Conservation (phyloP, 2,797 vertebrate genomes). For the Mus minutoides region DNA sequence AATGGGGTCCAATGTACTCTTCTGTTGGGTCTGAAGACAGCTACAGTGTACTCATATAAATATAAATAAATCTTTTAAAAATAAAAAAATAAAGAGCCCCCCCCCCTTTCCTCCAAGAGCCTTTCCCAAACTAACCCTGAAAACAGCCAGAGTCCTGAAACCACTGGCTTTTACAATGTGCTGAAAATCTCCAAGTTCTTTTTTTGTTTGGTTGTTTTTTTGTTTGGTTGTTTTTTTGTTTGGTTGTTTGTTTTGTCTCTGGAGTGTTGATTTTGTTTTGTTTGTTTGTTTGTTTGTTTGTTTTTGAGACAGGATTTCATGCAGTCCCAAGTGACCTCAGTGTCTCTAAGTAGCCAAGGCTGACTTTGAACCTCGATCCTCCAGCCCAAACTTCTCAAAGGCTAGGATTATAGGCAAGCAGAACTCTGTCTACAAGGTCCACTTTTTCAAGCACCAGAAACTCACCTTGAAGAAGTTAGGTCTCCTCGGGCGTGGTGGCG, state of each 20-base stretch:
- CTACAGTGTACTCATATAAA: too few relatives aligned
- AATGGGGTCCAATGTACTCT: too few relatives aligned
- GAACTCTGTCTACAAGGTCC: too few relatives aligned
- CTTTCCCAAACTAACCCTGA: neutral
- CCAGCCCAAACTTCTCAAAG: neutral
- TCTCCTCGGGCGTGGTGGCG: too few relatives aligned
- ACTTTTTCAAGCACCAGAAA: neutral
- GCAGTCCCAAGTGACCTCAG: neutral
- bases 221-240: neutral
- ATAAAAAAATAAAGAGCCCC: too few relatives aligned
- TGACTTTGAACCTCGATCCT: neutral
- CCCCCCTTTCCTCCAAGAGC: neutral
- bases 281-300: neutral
- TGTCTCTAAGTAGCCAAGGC: neutral
- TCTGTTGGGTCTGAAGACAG: too few relatives aligned
- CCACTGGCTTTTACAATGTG: neutral
- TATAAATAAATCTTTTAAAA: too few relatives aligned
- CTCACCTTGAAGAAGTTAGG: neutral
- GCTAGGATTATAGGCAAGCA: neutral
- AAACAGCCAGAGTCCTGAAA: neutral
- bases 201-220: neutral
- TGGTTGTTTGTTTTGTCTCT: too few relatives aligned
- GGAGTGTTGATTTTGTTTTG: neutral
- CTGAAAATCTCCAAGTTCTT: neutral
- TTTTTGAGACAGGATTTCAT: neutral